Conservation (phyloP, 2,888 invertebrate genomes). For the Melieria omissa region DNA sequence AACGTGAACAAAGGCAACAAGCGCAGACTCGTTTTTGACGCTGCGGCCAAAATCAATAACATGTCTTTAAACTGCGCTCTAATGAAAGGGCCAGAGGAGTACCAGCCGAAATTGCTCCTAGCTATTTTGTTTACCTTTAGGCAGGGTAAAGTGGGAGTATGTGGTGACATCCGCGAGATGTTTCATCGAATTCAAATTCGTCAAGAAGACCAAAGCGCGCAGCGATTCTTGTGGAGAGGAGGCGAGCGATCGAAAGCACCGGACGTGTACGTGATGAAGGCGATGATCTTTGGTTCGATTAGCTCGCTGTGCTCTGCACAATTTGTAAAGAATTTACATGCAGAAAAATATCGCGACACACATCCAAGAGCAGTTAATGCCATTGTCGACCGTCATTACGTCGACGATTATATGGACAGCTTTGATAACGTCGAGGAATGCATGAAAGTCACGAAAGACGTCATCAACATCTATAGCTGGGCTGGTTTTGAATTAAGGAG, state of each 20-base stretch:
- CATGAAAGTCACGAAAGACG: neutral
- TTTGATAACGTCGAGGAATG: conserved; percentile 15
- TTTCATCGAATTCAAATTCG: neutral
- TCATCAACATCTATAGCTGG: conserved; percentile 7
- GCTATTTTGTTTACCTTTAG: neutral
- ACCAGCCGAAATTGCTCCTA: neutral
- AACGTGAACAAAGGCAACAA: conserved; percentile 20
- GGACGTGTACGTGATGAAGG: neutral
- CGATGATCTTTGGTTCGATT: conserved; percentile 7
- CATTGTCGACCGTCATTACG: conserved; percentile 28
- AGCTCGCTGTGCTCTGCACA: conserved; percentile 28
- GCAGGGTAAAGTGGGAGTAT: neutral
- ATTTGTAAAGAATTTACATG: conserved; percentile 34
- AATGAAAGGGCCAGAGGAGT: conserved; percentile 1
- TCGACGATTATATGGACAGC: conserved; percentile 18
- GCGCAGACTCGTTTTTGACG: conserved; percentile 18
- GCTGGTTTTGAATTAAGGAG: conserved; percentile 19
- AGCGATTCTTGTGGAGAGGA: conserved; percentile 3
- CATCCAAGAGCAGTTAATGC: conserved; percentile 32
- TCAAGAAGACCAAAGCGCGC: neutral
- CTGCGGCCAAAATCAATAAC: conserved; percentile 4
- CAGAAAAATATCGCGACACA: conserved; percentile 14
- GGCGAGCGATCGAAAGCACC: neutral
- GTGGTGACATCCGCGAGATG: conserved; percentile 9
- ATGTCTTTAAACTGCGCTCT: conserved; percentile 2